These are phyloP conservation scores for Axinella damicornis DNA, from an alignment of 37 sponge, comb jelly and placozoan genomes.

Conservation along the genomic window DNA sequence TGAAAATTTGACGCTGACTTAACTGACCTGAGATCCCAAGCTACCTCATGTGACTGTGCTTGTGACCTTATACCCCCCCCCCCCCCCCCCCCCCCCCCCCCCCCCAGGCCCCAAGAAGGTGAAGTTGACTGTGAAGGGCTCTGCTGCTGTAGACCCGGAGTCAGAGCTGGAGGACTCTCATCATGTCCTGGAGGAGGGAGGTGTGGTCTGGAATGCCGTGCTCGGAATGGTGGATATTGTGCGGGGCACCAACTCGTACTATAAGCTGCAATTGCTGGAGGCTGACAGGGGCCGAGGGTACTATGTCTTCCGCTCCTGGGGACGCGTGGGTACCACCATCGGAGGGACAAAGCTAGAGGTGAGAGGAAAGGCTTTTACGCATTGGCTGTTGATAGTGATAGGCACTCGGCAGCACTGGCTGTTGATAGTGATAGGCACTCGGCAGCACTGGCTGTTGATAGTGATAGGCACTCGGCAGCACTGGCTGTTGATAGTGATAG, in stretches of 20 bases:
- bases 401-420: too few relatives aligned
- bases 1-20: too few relatives aligned
- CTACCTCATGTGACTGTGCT: too few relatives aligned
- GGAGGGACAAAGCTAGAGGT: slow-evolving; percentile 93
- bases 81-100: not conserved
- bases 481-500: too few relatives aligned
- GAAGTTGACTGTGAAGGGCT: slow-evolving; percentile 90
- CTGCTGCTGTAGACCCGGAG: slow-evolving; percentile 91
- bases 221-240: slow-evolving; percentile 95
- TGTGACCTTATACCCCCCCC: not conserved
- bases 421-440: too few relatives aligned
- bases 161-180: slow-evolving; percentile 82
- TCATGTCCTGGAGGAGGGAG: slow-evolving; percentile 81
- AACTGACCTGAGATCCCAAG: too few relatives aligned
- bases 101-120: slow-evolving; percentile 50
- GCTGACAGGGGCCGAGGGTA: slow-evolving; percentile 68
- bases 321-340: slow-evolving; percentile 95
- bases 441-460: too few relatives aligned
- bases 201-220: slow-evolving; percentile 88
- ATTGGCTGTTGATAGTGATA: too few relatives aligned
- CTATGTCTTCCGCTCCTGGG: slow-evolving; percentile 94
- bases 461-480: too few relatives aligned
- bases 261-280: slow-evolving; percentile 96
- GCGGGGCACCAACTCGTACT: slow-evolving; percentile 96
- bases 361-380: too few relatives aligned